Percentiles rank a stretch among this genome's conserved stretches.
These are phyloP conservation scores for Perccottus glenii DNA, from an alignment of 2,113 vertebrate species.

Conservation along the genomic window DNA sequence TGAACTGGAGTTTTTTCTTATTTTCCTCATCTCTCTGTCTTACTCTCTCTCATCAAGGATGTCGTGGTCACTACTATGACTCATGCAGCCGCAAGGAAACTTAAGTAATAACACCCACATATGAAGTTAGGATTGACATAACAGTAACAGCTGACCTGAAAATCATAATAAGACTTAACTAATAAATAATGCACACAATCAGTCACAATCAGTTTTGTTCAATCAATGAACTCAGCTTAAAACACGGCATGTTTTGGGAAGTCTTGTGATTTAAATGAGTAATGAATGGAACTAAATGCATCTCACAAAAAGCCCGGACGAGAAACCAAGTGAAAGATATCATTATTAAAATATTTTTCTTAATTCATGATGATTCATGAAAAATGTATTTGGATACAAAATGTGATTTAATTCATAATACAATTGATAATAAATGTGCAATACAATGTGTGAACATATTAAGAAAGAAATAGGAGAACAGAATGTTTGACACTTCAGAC, in stretches of 20 bases:
- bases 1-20: conserved; percentile 39
- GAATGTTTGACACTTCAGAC: too few relatives aligned
- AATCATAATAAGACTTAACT: not conserved
- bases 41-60: conserved; percentile 13
- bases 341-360: fast-evolving
- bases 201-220: too few relatives aligned
- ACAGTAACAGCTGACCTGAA: not conserved
- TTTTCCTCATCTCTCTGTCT: not conserved
- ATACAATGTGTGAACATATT: too few relatives aligned
- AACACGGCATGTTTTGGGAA: conserved; percentile 23
- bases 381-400: too few relatives aligned
- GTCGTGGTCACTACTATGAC: conserved; percentile 30
- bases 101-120: not conserved
- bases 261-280: conserved; percentile 43
- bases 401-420: too few relatives aligned
- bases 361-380: too few relatives aligned
- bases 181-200: not conserved
- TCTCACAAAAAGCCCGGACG: not conserved
- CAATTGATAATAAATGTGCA: too few relatives aligned
- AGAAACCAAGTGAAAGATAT: not conserved
- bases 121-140: too few relatives aligned
- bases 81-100: conserved; percentile 13
- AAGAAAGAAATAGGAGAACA: too few relatives aligned
- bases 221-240: not conserved
- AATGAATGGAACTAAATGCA: conserved; percentile 12